Evolutionary conservation across 2,797 vertebrate genomes (phyloP).

Genomic region (Anguilla obscura): DNA sequence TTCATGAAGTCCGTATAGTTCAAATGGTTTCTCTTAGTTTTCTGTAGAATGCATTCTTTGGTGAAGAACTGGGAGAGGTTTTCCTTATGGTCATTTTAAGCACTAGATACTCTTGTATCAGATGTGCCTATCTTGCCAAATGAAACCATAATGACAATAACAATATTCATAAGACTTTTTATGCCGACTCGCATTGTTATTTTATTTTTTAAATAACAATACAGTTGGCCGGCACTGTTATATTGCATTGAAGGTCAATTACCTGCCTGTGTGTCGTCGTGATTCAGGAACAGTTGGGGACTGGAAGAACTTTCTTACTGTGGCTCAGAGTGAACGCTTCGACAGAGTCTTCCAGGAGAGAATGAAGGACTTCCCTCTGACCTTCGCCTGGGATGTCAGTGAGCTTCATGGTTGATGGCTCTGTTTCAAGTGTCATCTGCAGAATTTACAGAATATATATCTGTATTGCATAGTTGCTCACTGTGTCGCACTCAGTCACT

Average conservation of each 20-base stretch:
- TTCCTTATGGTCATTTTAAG: no score
- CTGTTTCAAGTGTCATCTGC: background rate
- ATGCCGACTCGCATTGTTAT: background rate
- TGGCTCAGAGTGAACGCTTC: slow-evolving; percentile 40
- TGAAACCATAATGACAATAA: background rate
- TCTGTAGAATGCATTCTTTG: no score
- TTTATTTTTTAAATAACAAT: background rate
- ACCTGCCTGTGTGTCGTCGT: background rate
- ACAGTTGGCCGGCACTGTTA: background rate
- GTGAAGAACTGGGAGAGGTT: no score
- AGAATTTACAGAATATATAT: background rate
- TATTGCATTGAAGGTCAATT: background rate
- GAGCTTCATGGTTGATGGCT: slow-evolving; percentile 13
- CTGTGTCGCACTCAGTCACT: no score
- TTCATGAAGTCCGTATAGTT: no score
- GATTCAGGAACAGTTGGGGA: slow-evolving; percentile 37
- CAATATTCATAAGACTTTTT: background rate
- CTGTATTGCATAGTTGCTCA: background rate
- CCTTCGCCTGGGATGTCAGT: slow-evolving; percentile 36
- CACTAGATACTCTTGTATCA: background rate
- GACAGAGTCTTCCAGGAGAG: slow-evolving; percentile 35
- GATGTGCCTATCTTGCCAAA: background rate
- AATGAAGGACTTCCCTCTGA: slow-evolving; percentile 31
- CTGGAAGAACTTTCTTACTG: slow-evolving; percentile 38
- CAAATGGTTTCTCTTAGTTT: no score